Evolutionary conservation across 2,888 invertebrate genomes (phyloP).

Genomic region (Hydraecia micacea): DNA sequence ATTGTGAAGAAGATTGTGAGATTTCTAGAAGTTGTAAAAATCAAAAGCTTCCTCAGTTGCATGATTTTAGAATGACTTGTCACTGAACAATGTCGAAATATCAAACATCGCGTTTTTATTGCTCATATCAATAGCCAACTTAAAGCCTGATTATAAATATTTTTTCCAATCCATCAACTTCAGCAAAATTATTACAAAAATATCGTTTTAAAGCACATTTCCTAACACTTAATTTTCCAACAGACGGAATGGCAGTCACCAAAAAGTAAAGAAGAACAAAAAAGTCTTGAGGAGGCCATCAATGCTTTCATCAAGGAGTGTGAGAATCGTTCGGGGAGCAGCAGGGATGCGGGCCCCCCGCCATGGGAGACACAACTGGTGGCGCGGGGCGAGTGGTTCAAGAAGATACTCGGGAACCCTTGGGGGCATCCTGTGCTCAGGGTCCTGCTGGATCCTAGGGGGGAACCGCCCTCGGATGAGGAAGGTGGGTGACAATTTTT

Average conservation of each 20-base stretch:
- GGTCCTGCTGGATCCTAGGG: conserved; percentile 89
- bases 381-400: conserved; percentile 90
- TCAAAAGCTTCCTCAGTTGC: neutral
- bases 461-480: conserved; percentile 82
- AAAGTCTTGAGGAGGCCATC: conserved; percentile 77
- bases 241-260: conserved; percentile 86
- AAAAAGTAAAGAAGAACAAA: conserved; percentile 78
- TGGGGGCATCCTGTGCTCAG: conserved; percentile 90
- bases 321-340: conserved; percentile 71
- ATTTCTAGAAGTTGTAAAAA: neutral
- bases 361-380: conserved; percentile 84
- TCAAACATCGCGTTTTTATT: neutral
- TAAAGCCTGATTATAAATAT: too few species aligned
- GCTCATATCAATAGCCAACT: neutral
- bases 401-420: conserved; percentile 85
- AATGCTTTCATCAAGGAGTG: conserved; percentile 80
- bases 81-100: neutral
- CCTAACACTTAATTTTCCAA: neutral
- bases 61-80: neutral
- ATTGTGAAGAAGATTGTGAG: neutral
- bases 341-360: conserved; percentile 77
- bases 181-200: neutral
- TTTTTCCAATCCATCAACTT: neutral
- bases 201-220: neutral
- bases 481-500: conserved; percentile 72